Percentiles rank a stretch among this genome's conserved stretches.
These are phyloP conservation scores for Drosophila teissieri DNA, from an alignment of 1,140 invertebrate species.

Conservation along the genomic window DNA sequence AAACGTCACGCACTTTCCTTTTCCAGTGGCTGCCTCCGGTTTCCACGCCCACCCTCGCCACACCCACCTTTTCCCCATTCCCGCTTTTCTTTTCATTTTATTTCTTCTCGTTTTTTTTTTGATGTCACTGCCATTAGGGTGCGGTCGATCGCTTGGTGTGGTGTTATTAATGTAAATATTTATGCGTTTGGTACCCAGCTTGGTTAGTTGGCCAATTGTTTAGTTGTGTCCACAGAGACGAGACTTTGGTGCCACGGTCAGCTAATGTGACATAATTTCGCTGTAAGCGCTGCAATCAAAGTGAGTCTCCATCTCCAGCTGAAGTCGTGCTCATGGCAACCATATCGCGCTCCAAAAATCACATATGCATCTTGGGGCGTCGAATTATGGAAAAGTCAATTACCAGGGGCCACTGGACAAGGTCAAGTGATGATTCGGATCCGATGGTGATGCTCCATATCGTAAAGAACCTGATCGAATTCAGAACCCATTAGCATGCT, in stretches of 20 bases:
- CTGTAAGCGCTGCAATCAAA: constrained; percentile 24
- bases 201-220: constrained; percentile 34
- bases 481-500: constrained; percentile 47
- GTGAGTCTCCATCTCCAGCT: constrained; percentile 14
- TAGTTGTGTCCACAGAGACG: constrained; percentile 4
- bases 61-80: constrained; percentile 3
- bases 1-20: constrained; percentile 69
- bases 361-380: constrained; percentile 16
- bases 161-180: constrained; percentile 72
- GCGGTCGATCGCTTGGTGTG: constrained; percentile 43
- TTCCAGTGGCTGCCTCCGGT: constrained; percentile 48
- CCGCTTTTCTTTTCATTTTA: constrained; percentile 30
- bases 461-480: constrained; percentile 29
- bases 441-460: constrained; percentile 12
- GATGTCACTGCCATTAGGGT: constrained; percentile 39
- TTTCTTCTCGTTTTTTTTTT: constrained; percentile 9
- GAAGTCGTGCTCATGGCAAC: constrained; percentile 11
- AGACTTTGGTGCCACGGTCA: constrained; percentile 20
- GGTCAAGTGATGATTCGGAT: constrained; percentile 34
- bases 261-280: constrained; percentile 46
- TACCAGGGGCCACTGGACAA: constrained; percentile 29
- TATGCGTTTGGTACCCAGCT: constrained; percentile 39
- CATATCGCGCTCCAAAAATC: constrained; percentile 39
- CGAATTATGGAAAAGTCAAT: constrained; percentile 51
- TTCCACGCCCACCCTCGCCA: constrained; percentile 29